Evolutionary conservation across 2,797 vertebrate genomes (phyloP), one percentile per base, ranked within the genome.

Genomic region (Halcyon badia): DNA sequence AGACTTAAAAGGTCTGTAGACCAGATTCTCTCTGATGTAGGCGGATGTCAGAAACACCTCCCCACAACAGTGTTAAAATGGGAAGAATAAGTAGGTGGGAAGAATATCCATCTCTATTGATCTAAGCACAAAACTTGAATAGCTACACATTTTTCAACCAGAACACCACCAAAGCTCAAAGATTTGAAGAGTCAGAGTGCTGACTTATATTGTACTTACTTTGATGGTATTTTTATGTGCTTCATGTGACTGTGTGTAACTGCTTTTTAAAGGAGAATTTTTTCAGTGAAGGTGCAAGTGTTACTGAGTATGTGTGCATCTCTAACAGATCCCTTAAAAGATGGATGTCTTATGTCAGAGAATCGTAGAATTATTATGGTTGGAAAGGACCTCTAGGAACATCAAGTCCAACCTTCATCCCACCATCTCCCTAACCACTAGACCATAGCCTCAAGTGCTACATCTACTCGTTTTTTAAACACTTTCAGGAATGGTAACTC

Each of bases 21-120:
- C 39, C 46, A 90, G 49, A 58, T 83, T 90, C 30, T 88, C 17
- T 62, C 33, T 73, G 17, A 9, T 0, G 6, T 91, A 73, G 83
- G 69, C 71, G 48, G 39, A 11, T 92, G 58, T 71, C 85, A 96
- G 73, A 93, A 96, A 75, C 87, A 78, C 15, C 41, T 87, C 24
- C 60, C 83, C 28, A 52, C 48, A 82, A 11, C 49, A 52, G 26
- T 62, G 37, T 83, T 79, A 16, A 78, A 69, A 49, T 78, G 83
- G 62, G 70, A 92, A 90, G 68, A 88, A 14, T 52, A 78, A 72
- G 58, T 92, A 88, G 31, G 61, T 81, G 87, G 72, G 37, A 65
- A 3, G 20, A 86, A 71, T 69, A 81, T 92, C 56, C 33, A 39
- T 85, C 46, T 91, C 57, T 83, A 5, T 75, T 72, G 42, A 65